phyloP scores from a whole-genome alignment of 2,888 invertebrate genomes.

The Xanthorhoe designata region DNA sequence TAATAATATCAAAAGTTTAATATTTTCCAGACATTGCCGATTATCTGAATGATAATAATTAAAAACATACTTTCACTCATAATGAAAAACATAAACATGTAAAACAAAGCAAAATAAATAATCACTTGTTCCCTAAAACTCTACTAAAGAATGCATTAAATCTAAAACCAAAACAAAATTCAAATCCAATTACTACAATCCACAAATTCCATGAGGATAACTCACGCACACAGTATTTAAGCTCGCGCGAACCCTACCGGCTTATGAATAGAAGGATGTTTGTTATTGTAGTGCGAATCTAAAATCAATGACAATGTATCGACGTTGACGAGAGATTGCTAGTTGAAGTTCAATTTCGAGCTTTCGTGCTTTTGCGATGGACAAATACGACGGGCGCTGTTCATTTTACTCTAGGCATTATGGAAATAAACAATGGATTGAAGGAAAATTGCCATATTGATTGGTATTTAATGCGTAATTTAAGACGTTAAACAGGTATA shows the following conservation, averaged over 20 bases:
- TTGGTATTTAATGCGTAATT: too few species aligned
- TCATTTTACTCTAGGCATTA: conserved; percentile 19
- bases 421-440: conserved; percentile 7
- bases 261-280: conserved; percentile 66
- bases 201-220: background rate
- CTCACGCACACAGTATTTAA: background rate
- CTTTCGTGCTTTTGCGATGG: conserved; percentile 50
- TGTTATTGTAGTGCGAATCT: conserved; percentile 70
- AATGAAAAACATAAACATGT: too few species aligned
- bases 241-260: conserved; percentile 56
- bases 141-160: too few species aligned
- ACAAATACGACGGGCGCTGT: conserved; percentile 31
- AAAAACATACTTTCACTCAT: too few species aligned
- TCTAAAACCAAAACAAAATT: background rate
- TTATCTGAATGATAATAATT: too few species aligned
- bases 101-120: too few species aligned
- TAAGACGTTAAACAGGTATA: too few species aligned
- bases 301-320: conserved; percentile 73
- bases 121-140: too few species aligned
- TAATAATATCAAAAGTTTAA: too few species aligned
- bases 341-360: conserved; percentile 67
- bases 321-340: conserved; percentile 72
- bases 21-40: too few species aligned
- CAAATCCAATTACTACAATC: background rate
- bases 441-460: background rate